phyloP scores from a whole-genome alignment of 2,888 invertebrate genomes.

The Notocelia uddmanniana region DNA sequence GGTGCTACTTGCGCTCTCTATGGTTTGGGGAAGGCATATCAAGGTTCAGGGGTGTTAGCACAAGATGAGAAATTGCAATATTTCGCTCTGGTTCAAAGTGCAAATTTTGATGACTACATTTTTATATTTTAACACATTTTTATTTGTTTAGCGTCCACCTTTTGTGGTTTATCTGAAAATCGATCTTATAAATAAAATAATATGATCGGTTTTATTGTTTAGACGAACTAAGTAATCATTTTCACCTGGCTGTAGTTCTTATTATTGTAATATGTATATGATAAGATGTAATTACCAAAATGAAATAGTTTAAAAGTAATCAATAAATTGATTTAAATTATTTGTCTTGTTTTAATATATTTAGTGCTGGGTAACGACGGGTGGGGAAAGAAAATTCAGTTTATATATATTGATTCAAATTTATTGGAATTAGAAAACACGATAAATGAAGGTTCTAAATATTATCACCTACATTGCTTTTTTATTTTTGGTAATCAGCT shows the following conservation, averaged over 20 bases:
- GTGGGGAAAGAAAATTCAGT: background rate
- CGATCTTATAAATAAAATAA: slow-evolving; percentile 8
- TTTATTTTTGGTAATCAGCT: slow-evolving; percentile 29
- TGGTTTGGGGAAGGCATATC: background rate
- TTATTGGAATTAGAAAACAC: slow-evolving; percentile 40
- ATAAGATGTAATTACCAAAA: slow-evolving; percentile 28
- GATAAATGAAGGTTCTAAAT: slow-evolving; percentile 21
- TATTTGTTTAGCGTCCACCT: background rate
- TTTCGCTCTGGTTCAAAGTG: background rate
- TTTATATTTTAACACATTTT: slow-evolving; percentile 19
- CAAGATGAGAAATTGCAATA: background rate
- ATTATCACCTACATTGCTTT: slow-evolving; percentile 24
- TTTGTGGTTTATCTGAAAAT: slow-evolving; percentile 8
- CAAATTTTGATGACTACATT: slow-evolving; percentile 27
- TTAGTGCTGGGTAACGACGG: background rate
- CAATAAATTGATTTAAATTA: slow-evolving; percentile 30
- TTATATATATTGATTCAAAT: slow-evolving; percentile 7
- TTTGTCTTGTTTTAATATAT: background rate
- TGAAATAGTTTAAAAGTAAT: slow-evolving; percentile 25
- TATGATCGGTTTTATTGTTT: background rate
- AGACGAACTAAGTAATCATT: background rate
- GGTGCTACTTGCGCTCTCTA: slow-evolving; percentile 26
- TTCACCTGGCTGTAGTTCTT: slow-evolving; percentile 1
- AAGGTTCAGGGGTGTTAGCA: background rate
- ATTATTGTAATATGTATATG: slow-evolving; percentile 19